Percentiles rank a stretch among this genome's conserved stretches.
phyloP scores from a whole-genome alignment of 2,888 invertebrate genomes.

The Clusia tigrina region DNA sequence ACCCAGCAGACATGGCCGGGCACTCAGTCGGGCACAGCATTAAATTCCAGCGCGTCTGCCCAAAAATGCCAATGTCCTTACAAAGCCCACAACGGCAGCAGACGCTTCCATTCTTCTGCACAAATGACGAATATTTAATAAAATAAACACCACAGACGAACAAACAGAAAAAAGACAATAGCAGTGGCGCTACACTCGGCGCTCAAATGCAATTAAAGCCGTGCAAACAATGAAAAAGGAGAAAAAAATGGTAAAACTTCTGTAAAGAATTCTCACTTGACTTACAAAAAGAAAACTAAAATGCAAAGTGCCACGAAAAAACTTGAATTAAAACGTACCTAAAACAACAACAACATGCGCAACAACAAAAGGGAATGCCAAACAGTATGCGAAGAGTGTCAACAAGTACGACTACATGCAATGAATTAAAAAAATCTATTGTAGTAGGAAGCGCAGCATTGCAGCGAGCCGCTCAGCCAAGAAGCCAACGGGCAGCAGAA shows the following conservation, averaged over 20 bases:
- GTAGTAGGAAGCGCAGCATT: background rate
- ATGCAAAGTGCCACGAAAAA: background rate
- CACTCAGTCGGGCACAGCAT: background rate
- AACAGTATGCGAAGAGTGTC: background rate
- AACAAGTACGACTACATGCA: background rate
- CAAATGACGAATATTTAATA: conserved; percentile 9
- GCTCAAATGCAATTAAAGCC: background rate
- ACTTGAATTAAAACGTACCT: background rate
- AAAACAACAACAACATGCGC: background rate
- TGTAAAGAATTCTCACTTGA: background rate
- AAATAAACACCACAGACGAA: background rate
- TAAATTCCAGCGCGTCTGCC: background rate
- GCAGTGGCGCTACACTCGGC: background rate
- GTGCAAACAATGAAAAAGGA: background rate
- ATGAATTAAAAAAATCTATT: background rate
- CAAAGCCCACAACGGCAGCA: conserved; percentile 1
- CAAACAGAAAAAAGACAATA: background rate
- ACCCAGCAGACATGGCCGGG: background rate
- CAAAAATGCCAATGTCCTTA: background rate
- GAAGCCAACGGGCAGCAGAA: too few relatives aligned
- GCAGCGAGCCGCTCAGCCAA: too few relatives aligned
- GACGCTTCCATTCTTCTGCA: too few relatives aligned
- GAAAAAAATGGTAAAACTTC: background rate
- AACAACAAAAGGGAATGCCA: background rate
- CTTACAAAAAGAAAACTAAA: background rate